Conservation (phyloP, 2,888 invertebrate species). For the Endomychus coccineus region DNA sequence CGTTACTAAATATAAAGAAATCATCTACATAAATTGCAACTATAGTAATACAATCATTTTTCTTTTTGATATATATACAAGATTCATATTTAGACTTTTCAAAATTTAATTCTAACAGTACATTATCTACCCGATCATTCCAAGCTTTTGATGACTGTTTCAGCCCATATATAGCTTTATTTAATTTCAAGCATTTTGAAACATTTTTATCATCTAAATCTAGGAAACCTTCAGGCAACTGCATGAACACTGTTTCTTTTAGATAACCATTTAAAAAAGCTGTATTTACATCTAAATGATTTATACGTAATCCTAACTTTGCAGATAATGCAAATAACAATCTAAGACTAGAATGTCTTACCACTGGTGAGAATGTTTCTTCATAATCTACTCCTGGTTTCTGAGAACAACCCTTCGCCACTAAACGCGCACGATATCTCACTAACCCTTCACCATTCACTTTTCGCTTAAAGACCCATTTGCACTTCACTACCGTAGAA, state of each 20-base stretch:
- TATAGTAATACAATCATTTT: slow-evolving; percentile 9
- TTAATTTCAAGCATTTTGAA: slow-evolving; percentile 16
- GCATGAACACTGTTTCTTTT: slow-evolving; percentile 21
- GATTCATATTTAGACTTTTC: slow-evolving; percentile 19
- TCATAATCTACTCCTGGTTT: slow-evolving; percentile 19
- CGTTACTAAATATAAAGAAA: slow-evolving; percentile 17
- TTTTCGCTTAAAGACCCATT: slow-evolving; percentile 22
- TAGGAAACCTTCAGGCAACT: slow-evolving; percentile 19
- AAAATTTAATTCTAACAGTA: slow-evolving; percentile 16
- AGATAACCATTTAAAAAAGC: slow-evolving; percentile 27
- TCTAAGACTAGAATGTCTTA: slow-evolving; percentile 22
- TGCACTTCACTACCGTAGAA: slow-evolving; percentile 19
- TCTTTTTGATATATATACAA: slow-evolving; percentile 13
- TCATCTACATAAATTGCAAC: slow-evolving; percentile 18
- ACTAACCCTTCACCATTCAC: slow-evolving; percentile 16
- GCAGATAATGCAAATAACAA: slow-evolving; percentile 22
- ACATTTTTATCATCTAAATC: slow-evolving; percentile 16
- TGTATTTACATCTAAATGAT: slow-evolving; percentile 25
- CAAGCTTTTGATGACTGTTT: slow-evolving; percentile 20
- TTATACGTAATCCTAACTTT: slow-evolving; percentile 15
- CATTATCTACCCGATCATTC: slow-evolving; percentile 16
- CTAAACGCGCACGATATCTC: slow-evolving; percentile 20
- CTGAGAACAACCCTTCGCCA: slow-evolving; percentile 22
- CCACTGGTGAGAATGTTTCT: slow-evolving; percentile 26
- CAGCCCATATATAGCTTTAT: slow-evolving; percentile 21